Percentiles rank a stretch among this genome's conserved stretches.
Conservation (phyloP, 2,888 invertebrate genomes). For the Agonopterix subpropinquella region DNA sequence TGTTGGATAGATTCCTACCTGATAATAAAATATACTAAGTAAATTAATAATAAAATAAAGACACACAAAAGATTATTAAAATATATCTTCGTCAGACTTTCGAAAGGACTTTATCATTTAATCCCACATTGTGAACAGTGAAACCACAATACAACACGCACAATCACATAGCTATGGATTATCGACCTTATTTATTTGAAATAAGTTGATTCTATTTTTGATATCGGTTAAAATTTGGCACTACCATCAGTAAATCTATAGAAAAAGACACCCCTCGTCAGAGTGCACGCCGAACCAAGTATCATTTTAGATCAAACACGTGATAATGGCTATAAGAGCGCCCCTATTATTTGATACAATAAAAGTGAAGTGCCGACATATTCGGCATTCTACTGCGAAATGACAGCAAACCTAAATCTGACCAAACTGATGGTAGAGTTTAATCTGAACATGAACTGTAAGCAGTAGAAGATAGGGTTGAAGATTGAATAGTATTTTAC, state of each 20-base stretch:
- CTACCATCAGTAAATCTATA: conserved; percentile 27
- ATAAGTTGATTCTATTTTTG: conserved; percentile 5
- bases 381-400: conserved; percentile 69
- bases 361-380: conserved; percentile 76
- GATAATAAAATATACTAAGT: no score
- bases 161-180: conserved; percentile 24
- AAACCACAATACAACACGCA: conserved; percentile 21
- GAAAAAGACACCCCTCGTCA: conserved; percentile 39
- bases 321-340: conserved; percentile 73
- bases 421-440: conserved; percentile 27
- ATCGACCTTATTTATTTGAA: conserved; percentile 28
- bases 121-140: conserved; percentile 17
- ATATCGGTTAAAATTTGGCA: conserved; percentile 8
- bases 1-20: no score
- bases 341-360: conserved; percentile 76
- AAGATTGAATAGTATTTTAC: conserved; percentile 15
- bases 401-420: conserved; percentile 32
- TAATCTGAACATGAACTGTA: conserved; percentile 22
- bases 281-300: conserved; percentile 52
- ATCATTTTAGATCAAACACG: conserved; percentile 76
- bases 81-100: no score
- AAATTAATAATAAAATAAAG: no score
- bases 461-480: conserved; percentile 10
- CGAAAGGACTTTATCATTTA: conserved; percentile 14
- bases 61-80: no score